A percentile compares a stretch with the other conserved stretches of the same genome.
phyloP scores from a whole-genome alignment of 2,888 invertebrate genomes.

The Micropterix aruncella region DNA sequence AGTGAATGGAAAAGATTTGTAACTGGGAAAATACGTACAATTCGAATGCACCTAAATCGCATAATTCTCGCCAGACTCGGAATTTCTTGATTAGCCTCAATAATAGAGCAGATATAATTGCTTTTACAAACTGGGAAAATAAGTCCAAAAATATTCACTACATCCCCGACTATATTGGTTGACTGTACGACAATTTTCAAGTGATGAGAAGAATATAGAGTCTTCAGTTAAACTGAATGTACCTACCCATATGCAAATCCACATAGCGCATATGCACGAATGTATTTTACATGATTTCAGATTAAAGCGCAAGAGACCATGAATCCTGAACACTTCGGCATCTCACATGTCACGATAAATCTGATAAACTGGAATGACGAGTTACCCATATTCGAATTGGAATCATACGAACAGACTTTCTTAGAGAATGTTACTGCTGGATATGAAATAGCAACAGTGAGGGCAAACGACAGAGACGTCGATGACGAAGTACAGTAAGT shows the following conservation, averaged over 20 bases:
- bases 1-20: too few relatives aligned
- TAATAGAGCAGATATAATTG: too few relatives aligned
- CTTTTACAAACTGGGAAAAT: too few relatives aligned
- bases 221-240: background rate
- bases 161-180: too few relatives aligned
- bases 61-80: too few relatives aligned
- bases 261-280: background rate
- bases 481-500: constrained; percentile 42
- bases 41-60: too few relatives aligned
- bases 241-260: background rate
- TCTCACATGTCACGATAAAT: constrained; percentile 29
- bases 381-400: constrained; percentile 40
- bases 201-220: background rate
- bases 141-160: too few relatives aligned
- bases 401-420: constrained; percentile 23
- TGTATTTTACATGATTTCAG: constrained; percentile 4
- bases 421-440: constrained; percentile 41
- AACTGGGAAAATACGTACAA: too few relatives aligned
- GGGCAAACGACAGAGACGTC: constrained; percentile 47
- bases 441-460: constrained; percentile 32
- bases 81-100: too few relatives aligned
- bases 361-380: constrained; percentile 61
- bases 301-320: constrained; percentile 12
- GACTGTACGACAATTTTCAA: too few relatives aligned
- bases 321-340: constrained; percentile 18